phyloP scores from a whole-genome alignment of 2,113 vertebrate genomes.

The Empidonax alnorum region DNA sequence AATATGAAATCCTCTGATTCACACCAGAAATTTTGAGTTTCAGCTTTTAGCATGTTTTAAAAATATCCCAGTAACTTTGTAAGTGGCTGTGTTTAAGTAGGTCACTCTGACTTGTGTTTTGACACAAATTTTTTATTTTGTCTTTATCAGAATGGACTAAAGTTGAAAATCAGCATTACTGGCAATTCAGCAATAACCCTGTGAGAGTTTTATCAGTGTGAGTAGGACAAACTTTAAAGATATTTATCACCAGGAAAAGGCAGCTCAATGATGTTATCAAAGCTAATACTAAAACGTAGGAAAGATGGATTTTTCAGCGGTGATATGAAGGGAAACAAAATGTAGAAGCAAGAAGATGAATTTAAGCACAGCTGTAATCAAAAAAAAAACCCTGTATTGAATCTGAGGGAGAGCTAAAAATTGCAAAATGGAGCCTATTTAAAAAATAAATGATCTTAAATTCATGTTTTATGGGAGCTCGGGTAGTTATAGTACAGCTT shows the following conservation, averaged over 20 bases:
- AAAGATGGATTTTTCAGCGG: constrained; percentile 26
- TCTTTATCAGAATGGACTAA: neutral
- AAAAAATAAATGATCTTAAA: constrained; percentile 12
- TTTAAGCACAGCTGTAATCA: neutral
- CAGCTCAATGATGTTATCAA: constrained; percentile 42
- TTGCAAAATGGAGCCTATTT: neutral
- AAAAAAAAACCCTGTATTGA: neutral
- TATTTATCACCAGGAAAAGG: constrained; percentile 23
- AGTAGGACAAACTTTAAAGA: constrained; percentile 26
- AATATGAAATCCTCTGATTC: neutral
- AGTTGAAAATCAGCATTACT: neutral
- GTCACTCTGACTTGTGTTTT: neutral
- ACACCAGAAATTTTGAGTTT: neutral
- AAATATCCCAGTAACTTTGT: neutral
- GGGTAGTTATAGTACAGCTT: neutral
- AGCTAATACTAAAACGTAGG: neutral
- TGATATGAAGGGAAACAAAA: constrained; percentile 15
- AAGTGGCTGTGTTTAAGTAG: neutral
- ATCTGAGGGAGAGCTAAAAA: neutral
- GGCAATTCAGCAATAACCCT: neutral
- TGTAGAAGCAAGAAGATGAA: constrained; percentile 10
- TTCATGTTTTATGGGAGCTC: constrained; percentile 2
- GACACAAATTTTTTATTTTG: neutral
- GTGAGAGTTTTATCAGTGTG: constrained; percentile 14
- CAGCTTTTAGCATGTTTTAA: neutral